Evolutionary conservation across 2,888 invertebrate genomes (phyloP).

Genomic region (Thymelicus lineola): DNA sequence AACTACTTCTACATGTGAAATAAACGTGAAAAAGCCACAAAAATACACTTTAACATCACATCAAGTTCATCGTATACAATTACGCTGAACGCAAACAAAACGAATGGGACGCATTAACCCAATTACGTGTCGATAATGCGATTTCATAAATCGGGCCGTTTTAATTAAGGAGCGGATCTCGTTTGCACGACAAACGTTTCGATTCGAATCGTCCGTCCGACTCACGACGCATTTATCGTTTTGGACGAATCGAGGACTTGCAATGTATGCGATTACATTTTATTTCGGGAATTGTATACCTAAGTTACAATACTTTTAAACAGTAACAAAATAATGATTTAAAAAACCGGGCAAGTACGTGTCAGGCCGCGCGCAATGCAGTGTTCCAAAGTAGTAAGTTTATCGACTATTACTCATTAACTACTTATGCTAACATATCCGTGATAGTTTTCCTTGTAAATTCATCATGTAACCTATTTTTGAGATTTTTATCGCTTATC

Average conservation of each 20-base stretch:
- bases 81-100: slow-evolving; percentile 42
- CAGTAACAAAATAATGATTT: no score
- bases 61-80: slow-evolving; percentile 31
- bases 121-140: slow-evolving; percentile 56
- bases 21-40: slow-evolving; percentile 4
- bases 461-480: no score
- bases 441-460: no score
- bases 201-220: slow-evolving; percentile 46
- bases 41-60: slow-evolving; percentile 18
- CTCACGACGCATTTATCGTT: slow-evolving; percentile 74
- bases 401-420: no score
- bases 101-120: slow-evolving; percentile 59
- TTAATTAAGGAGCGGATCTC: slow-evolving; percentile 66
- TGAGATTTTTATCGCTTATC: no score
- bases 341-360: no score
- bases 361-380: no score
- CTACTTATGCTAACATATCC: no score
- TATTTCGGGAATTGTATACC: neutral
- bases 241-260: slow-evolving; percentile 58
- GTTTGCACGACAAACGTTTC: slow-evolving; percentile 56
- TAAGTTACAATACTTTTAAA: neutral
- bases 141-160: slow-evolving; percentile 55
- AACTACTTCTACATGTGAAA: neutral
- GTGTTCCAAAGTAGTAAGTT: no score
- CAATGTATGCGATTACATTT: slow-evolving; percentile 1